Base-by-base conservation (phyloP, 2,888 invertebrate genomes). In the Drosophila paracracens region DNA sequence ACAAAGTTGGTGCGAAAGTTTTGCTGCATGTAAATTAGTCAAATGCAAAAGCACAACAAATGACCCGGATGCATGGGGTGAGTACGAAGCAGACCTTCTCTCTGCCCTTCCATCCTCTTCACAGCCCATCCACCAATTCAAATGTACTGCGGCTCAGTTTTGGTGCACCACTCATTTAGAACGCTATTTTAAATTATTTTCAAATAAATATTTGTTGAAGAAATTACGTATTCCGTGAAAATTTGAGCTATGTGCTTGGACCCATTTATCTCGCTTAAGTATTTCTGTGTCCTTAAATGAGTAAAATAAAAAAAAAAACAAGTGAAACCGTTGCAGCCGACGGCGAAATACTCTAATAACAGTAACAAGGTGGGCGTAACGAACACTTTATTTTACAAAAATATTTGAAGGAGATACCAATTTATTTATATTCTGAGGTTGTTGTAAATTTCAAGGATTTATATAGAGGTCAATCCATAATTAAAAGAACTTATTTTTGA, bases 1-100 rank as follows among this genome's bases (percentile, higher is more conserved):
- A 33, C 61, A 75, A 62, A 80, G 56, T 80, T 70, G 60, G 46
- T 54, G 52, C 70, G 56, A 46, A 57, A 77, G 48, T 76, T 77
- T 56, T 40, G 53, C 64, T 60, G 68, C 71, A 76, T 71, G 68
- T 46, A 60, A 78, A 76, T 77, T 68, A 57, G 59, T 52, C 59
- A 65, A 64, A 59, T 60, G 76, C 65, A 76, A 52, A 57, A 66
- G 48, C 21, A 66, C 60, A 43, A 63, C 76, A 76, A 81, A 81
- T 81, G 71, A 69, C 29, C 58, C 62, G 60, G 21, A 66, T 50
- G 56, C 21, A 31, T 21, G 16, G 18, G 11, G 33, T 18, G 18
- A 29, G 5, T 5, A 27, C 21, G 13, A 13, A 18, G 21, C 18
- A 25, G 25, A 25, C 21, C 25, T 6, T 2, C 4, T 8, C 33